These are phyloP conservation scores for Coptodon bakossiorum DNA, from an alignment of 2,113 vertebrate species.

Conservation along the genomic window DNA sequence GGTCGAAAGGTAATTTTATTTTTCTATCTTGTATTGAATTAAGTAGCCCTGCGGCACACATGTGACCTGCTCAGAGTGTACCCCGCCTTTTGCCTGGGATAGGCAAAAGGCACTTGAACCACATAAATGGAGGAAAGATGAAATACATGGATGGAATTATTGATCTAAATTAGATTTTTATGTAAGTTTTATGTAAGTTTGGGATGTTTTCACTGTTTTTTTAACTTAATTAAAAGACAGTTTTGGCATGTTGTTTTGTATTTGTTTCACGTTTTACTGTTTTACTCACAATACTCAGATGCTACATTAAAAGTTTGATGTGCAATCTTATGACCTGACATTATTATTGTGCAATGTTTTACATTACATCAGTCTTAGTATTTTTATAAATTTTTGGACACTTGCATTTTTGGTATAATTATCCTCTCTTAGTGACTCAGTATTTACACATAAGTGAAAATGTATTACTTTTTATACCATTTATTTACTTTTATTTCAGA, in stretches of 20 bases:
- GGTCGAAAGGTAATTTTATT: not conserved
- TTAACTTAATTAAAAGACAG: not conserved
- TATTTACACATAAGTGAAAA: not conserved
- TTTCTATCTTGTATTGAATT: not conserved
- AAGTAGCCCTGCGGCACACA: not conserved
- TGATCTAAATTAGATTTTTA: not conserved
- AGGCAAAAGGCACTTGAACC: not conserved
- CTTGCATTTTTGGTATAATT: not conserved
- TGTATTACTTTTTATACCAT: not conserved
- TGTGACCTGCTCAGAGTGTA: not conserved
- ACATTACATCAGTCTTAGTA: not conserved
- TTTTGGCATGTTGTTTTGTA: not conserved
- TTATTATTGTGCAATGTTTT: not conserved
- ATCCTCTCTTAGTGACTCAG: not conserved
- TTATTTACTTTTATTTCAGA: not conserved
- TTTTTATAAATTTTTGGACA: not conserved
- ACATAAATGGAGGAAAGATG: not conserved
- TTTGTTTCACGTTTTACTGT: not conserved
- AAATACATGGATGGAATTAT: not conserved
- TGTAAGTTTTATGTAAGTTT: not conserved
- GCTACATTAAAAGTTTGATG: not conserved
- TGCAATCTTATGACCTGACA: not conserved
- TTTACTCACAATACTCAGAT: not conserved
- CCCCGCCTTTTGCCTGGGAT: not conserved
- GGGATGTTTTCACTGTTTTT: not conserved